Percentiles rank a stretch among this genome's conserved stretches.
Evolutionary conservation across 2,113 vertebrate species (phyloP).

Genomic region (Australoheros scitulus): DNA sequence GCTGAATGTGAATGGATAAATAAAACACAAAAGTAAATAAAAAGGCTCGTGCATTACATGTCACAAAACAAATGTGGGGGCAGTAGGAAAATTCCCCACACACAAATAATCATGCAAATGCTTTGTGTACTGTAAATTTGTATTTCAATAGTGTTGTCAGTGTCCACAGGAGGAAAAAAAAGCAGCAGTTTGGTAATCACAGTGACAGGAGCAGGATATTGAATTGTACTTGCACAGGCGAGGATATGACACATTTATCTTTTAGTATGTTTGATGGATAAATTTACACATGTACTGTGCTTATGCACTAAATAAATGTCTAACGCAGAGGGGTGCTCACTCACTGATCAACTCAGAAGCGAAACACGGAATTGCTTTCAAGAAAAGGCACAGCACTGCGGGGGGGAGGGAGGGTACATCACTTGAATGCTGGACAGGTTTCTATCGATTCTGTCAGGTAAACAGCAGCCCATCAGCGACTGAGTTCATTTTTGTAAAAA

Average conservation of each 20-base stretch:
- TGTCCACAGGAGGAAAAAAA: neutral
- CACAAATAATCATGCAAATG: conserved; percentile 13
- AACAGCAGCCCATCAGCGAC: neutral
- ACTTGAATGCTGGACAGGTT: conserved; percentile 5
- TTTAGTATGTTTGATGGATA: neutral
- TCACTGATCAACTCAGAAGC: conserved; percentile 29
- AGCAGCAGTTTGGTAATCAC: conserved; percentile 40
- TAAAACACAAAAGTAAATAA: conserved; percentile 22
- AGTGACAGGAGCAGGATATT: conserved; percentile 33
- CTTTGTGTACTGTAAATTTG: conserved; percentile 27
- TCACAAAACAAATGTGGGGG: neutral
- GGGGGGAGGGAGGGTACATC: neutral
- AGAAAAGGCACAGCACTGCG: conserved; percentile 16
- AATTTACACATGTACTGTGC: neutral
- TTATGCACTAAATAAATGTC: neutral
- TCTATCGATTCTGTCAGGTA: conserved; percentile 11
- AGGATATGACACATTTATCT: conserved; percentile 33
- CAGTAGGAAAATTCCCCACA: neutral
- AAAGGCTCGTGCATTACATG: neutral
- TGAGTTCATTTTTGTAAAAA: neutral
- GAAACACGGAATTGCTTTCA: conserved; percentile 39
- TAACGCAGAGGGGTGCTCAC: conserved; percentile 4
- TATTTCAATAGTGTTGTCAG: conserved; percentile 21
- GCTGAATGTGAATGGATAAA: conserved; percentile 33
- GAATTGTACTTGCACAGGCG: conserved; percentile 44